Base-by-base conservation (phyloP, 1,140 invertebrate genomes). In the Drosophila truncata region DNA sequence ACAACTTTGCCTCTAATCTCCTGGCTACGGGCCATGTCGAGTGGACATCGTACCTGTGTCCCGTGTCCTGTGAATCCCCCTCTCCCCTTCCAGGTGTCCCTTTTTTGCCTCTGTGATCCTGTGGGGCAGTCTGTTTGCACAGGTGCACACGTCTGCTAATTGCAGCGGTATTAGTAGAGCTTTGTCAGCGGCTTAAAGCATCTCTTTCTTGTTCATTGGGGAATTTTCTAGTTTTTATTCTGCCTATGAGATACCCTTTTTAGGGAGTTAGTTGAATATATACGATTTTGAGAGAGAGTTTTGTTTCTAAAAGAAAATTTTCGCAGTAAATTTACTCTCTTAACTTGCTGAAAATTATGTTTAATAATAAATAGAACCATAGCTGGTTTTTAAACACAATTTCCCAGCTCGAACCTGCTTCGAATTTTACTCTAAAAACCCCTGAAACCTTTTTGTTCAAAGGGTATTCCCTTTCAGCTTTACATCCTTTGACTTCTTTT, bases 1-100 rank as follows among this genome's bases (percentile, higher is more conserved):
- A 87, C 84, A 88, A 88, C 76, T 87, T 86, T 87, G 60, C 64
- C 65, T 75, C 84, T 87, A 87, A 87, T 87, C 84, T 88, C 64
- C 76, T 75, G 58, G 63, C 74, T 70, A 44, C 55, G 52, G 71
- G 73, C 70, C 41, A 44, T 55, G 55, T 70, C 65, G 65, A 50
- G 65, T 78, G 64, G 65, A 65, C 62, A 58, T 23, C 35, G 57
- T 50, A 8, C 29, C 46, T 49, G 46, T 49, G 46, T 57, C 57
- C 39, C 25, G 52, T 31, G 27, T 42, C 29, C 18, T 13, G 14
- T 14, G 14, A 4, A 25, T 18, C 35, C 6, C 11, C 3, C 3
- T 6, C 35, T 18, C 35, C 6, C 11, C 3, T 5, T 6, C 18
- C 47, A 18, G 25, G n/a, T 29, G 47, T 29, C 20, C 14, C 42